These are phyloP conservation scores for Cyclura pinguis DNA, from an alignment of 2,797 vertebrate species.

Conservation along the genomic window DNA sequence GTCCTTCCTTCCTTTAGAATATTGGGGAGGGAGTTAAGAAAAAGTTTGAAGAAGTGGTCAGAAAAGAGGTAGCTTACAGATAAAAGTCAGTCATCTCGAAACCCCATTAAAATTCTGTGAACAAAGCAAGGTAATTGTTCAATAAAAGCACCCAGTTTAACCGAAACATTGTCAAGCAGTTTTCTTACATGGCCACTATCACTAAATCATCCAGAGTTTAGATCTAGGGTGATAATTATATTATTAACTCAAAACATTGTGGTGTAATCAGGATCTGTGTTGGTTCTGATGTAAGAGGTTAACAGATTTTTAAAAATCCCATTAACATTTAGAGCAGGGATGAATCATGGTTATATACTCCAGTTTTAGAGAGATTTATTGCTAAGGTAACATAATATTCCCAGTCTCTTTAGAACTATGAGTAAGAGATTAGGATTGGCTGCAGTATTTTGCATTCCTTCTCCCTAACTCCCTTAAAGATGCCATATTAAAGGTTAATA, in stretches of 20 bases:
- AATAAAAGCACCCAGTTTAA: neutral
- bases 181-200: neutral
- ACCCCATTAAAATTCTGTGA: neutral
- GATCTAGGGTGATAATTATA: neutral
- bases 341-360: no score
- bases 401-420: neutral
- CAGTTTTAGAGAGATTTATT: neutral
- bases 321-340: neutral
- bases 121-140: neutral
- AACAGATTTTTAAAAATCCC: neutral
- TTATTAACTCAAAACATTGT: neutral
- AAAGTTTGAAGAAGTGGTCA: neutral
- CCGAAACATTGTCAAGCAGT: neutral
- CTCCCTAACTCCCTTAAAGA: neutral
- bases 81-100: neutral
- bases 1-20: neutral
- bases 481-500: neutral
- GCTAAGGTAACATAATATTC: neutral
- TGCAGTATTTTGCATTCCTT: neutral
- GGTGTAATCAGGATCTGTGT: neutral
- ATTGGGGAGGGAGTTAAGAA: neutral
- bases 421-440: neutral
- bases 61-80: neutral
- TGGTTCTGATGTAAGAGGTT: neutral
- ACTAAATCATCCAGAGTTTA: neutral